Conservation (phyloP, 2,888 invertebrate species). For the Athalia cordata region DNA sequence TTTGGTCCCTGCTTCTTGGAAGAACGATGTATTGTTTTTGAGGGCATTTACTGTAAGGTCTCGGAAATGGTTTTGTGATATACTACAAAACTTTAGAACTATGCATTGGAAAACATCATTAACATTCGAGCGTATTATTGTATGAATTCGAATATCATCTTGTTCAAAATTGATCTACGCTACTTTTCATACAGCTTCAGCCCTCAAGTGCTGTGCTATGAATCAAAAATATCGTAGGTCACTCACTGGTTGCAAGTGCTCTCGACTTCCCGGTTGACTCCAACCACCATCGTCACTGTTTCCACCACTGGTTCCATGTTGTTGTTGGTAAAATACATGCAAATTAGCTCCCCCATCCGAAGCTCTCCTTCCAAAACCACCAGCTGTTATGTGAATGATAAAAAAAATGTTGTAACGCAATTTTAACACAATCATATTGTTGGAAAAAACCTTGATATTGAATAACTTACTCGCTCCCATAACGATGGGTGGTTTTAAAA, state of each 20-base stretch:
- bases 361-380: conserved; percentile 91
- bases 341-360: conserved; percentile 97
- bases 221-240: neutral
- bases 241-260: conserved; percentile 76
- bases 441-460: conserved; percentile 6
- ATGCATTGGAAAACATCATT: neutral
- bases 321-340: conserved; percentile 79
- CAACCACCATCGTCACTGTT: conserved; percentile 73
- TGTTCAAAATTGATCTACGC: neutral
- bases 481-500: conserved; percentile 94
- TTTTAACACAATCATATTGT: neutral
- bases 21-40: no score
- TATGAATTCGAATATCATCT: neutral
- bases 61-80: neutral
- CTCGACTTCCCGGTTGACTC: conserved; percentile 77
- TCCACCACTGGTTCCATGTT: conserved; percentile 65
- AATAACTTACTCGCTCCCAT: conserved; percentile 84
- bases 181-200: conserved; percentile 5
- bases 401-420: conserved; percentile 30
- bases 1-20: neutral
- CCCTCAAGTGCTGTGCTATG: neutral
- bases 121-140: neutral
- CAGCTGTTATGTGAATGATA: conserved; percentile 74
- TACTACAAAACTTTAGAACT: neutral
- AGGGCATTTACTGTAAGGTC: neutral